Percentiles rank a stretch among this genome's conserved stretches.
These are phyloP conservation scores for Scelioninae gen. 2 DNA, from an alignment of 2,888 invertebrate species.

Conservation along the genomic window DNA sequence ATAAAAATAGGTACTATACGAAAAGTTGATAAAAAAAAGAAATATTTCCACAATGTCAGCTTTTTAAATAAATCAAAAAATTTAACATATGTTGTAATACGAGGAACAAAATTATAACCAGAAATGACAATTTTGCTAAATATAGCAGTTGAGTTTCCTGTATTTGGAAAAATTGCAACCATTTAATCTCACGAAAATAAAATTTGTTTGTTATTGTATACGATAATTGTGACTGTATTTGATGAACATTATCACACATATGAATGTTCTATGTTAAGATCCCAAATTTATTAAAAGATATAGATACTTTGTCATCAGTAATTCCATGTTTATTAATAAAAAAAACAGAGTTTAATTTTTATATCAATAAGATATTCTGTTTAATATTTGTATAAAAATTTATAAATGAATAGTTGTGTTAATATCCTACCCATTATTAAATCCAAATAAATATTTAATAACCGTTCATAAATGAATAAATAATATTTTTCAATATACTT, in stretches of 20 bases:
- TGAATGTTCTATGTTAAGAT: neutral
- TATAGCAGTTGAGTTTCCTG: conserved; percentile 28
- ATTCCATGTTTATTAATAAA: neutral
- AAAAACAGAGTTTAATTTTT: neutral
- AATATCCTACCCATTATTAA: neutral
- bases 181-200: conserved; percentile 21
- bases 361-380: neutral
- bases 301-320: neutral
- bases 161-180: conserved; percentile 23
- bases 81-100: no score
- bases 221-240: neutral
- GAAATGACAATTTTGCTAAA: conserved; percentile 23
- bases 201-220: neutral
- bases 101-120: no score
- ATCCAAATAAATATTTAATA: no score
- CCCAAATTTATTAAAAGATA: no score
- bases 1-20: no score
- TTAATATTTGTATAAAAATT: neutral
- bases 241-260: neutral
- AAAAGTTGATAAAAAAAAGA: no score
- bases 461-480: neutral
- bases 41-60: no score
- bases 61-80: no score
- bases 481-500: no score
- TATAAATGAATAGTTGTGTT: neutral